Base-by-base conservation (phyloP, 2,888 invertebrate species). In the Ormyrus pomaceus region DNA sequence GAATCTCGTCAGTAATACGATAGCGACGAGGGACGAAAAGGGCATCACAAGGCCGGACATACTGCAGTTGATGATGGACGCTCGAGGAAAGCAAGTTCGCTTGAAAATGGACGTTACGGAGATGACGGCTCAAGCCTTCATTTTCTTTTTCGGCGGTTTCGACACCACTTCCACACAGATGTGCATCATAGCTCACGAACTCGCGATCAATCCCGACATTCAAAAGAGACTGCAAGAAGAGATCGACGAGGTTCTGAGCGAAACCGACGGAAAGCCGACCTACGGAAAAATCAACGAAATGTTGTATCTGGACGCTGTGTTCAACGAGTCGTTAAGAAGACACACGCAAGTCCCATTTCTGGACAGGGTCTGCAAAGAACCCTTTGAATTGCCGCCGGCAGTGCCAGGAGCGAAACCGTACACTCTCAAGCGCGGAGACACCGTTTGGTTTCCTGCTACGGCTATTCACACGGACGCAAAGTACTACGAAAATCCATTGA, bases 1-100 rank as follows among this genome's bases (percentile, higher is more conserved):
- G 4, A 64, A 83, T 2, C 50, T 86, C 6, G 82, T 87, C 0
- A 55, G 11, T 0, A 82, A 80, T 0, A 85, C 86, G 0, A 82
- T 88, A 6, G 81, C 81, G 0, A 80, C 64, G n/a, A 83, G 88
- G 13, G 85, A 86, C 1, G 82, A 82, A 7, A 69, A 85, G 48
- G 85, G 86, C 0, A 86, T 87, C 55, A 66, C 90, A 6, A 87
- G 94, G 75, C 92, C 92, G 0, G 93, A 94, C 82, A 92, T 93
- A 92, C 91, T 94, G n/a, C 93, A 93, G 77, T 84, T 93, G 19
- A 87, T 94, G 74, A 91, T 93, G 91, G 92, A 93, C 73, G 87
- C 88, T 0, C 83, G 86, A 5, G 87, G 82, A 4, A 34, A 34
- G 4, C 34, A 34, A 34, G 34, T 34, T 34, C 34, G 80, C 0